Conservation (phyloP, 2,888 invertebrate genomes). For the Drosophila niveifrons region DNA sequence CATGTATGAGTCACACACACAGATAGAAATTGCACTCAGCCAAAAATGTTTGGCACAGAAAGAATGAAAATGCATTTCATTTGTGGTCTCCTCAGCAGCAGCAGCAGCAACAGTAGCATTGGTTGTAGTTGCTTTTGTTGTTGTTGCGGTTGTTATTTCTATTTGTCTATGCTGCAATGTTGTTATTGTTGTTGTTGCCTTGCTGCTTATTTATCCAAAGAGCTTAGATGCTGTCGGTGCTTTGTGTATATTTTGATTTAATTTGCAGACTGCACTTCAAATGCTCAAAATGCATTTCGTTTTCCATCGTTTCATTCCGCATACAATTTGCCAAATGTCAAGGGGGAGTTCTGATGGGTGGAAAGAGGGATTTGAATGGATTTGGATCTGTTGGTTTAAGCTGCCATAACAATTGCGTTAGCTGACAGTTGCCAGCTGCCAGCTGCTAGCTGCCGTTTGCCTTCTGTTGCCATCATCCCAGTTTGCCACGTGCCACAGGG, state of each 20-base stretch:
- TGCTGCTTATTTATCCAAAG: slow-evolving; percentile 38
- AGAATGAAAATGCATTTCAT: slow-evolving; percentile 40
- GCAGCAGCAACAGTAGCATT: slow-evolving; percentile 10
- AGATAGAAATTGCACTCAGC: slow-evolving; percentile 17
- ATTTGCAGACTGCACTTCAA: slow-evolving; percentile 39
- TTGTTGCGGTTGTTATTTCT: slow-evolving; percentile 13
- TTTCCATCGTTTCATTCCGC: slow-evolving; percentile 11
- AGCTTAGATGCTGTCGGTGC: slow-evolving; percentile 43
- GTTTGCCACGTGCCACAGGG: slow-evolving; percentile 40
- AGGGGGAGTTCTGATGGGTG: neutral
- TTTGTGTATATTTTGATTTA: slow-evolving; percentile 66
- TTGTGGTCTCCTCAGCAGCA: slow-evolving; percentile 35
- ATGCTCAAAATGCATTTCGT: slow-evolving; percentile 46
- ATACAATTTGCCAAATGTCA: slow-evolving; percentile 58
- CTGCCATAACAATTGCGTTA: slow-evolving; percentile 69
- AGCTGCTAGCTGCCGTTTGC: slow-evolving; percentile 41
- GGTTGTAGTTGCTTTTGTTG: neutral
- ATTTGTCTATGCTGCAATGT: neutral
- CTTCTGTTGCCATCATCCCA: slow-evolving; percentile 6
- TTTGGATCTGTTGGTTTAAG: slow-evolving; percentile 44
- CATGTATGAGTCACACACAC: neutral
- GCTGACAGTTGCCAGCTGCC: slow-evolving; percentile 65
- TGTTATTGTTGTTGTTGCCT: slow-evolving; percentile 12
- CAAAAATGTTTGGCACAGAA: slow-evolving; percentile 29
- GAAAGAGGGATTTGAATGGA: neutral